These are phyloP conservation scores for Autographa pulchrina DNA, from an alignment of 2,888 invertebrate genomes.

Conservation along the genomic window DNA sequence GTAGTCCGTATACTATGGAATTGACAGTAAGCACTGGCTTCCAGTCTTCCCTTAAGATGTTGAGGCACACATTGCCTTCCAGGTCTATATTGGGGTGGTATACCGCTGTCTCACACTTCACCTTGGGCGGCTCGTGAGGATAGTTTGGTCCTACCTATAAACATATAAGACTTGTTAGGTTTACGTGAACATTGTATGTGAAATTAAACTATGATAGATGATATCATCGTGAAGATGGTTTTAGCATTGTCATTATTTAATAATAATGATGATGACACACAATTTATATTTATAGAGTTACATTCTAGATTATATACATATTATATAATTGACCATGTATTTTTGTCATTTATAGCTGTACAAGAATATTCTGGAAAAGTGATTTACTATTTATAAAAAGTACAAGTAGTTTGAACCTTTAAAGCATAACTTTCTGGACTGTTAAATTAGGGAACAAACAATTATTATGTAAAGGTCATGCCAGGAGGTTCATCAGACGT, in stretches of 20 bases:
- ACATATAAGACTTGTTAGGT: not conserved
- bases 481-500: too few relatives aligned
- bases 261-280: not conserved
- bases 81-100: conserved; percentile 99
- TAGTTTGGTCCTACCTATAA: conserved; percentile 97
- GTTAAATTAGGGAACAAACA: too few relatives aligned
- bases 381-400: too few relatives aligned
- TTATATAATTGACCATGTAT: too few relatives aligned
- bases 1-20: conserved; percentile 99
- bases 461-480: too few relatives aligned
- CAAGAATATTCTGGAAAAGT: too few relatives aligned
- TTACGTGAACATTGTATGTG: not conserved
- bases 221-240: not conserved
- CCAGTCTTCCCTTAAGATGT: conserved; percentile 99
- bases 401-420: too few relatives aligned
- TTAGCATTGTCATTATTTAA: not conserved
- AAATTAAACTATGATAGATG: not conserved
- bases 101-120: conserved; percentile 99
- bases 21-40: conserved; percentile 99
- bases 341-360: too few relatives aligned
- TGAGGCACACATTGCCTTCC: conserved; percentile 99
- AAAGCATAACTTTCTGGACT: too few relatives aligned
- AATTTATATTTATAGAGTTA: too few relatives aligned
- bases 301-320: too few relatives aligned
- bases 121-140: conserved; percentile 99